Percentiles rank a stretch among this genome's conserved stretches.
phyloP scores from a whole-genome alignment of 2,888 invertebrate species.

The Geophilus truncorum region DNA sequence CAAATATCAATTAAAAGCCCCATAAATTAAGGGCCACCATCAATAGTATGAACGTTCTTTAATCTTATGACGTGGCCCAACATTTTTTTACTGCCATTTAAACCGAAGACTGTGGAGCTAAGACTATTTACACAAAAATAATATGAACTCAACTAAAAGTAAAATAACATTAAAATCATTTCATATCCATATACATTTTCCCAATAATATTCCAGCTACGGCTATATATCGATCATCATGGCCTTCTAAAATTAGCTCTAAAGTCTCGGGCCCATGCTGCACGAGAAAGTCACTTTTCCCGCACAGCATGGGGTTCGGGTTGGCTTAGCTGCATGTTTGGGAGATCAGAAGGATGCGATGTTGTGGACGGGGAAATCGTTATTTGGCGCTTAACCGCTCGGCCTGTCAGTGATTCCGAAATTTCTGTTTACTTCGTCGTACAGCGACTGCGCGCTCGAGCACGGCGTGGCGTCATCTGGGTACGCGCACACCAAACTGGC shows the following conservation, averaged over 20 bases:
- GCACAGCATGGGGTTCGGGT: neutral
- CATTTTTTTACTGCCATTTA: too few relatives aligned
- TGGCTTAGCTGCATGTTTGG: neutral
- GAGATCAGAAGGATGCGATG: neutral
- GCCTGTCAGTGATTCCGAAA: slow-evolving; percentile 37
- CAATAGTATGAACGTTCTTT: too few relatives aligned
- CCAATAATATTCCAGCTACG: neutral
- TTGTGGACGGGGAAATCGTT: neutral
- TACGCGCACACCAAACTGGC: slow-evolving; percentile 40
- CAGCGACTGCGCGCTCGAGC: slow-evolving; percentile 39
- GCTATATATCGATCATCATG: neutral
- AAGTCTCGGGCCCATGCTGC: slow-evolving; percentile 7
- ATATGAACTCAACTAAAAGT: too few relatives aligned
- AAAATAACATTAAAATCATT: neutral
- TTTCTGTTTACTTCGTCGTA: slow-evolving; percentile 40
- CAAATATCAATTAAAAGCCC: too few relatives aligned
- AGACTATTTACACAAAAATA: too few relatives aligned
- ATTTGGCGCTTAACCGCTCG: neutral
- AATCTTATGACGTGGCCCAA: too few relatives aligned
- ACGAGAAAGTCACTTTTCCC: neutral
- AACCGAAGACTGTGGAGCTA: too few relatives aligned
- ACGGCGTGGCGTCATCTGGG: slow-evolving; percentile 40
- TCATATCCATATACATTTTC: neutral
- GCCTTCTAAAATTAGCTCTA: neutral
- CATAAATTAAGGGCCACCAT: too few relatives aligned